Conservation (phyloP, 2,888 invertebrate species). For the Chrysopilus asiliformis region DNA sequence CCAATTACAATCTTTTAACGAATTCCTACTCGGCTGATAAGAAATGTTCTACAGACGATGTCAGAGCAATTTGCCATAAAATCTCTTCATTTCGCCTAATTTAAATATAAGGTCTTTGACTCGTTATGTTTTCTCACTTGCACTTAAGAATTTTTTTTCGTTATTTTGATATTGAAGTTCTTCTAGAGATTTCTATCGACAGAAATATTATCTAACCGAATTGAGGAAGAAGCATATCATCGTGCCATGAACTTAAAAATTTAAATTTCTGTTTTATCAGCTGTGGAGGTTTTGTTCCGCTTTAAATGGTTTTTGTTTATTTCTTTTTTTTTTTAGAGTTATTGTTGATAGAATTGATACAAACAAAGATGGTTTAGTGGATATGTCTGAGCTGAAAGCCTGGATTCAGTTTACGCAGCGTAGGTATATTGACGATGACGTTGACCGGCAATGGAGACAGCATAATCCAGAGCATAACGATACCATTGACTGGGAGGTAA, state of each 20-base stretch:
- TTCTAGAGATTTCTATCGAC: too few relatives aligned
- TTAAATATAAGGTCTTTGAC: too few relatives aligned
- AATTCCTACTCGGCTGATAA: too few relatives aligned
- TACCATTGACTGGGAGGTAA: slow-evolving; percentile 65
- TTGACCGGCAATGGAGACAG: slow-evolving; percentile 83
- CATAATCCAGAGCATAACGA: slow-evolving; percentile 70
- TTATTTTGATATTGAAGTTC: slow-evolving; percentile 5
- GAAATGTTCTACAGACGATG: too few relatives aligned
- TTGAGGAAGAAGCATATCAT: too few relatives aligned
- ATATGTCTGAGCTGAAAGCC: slow-evolving; percentile 78
- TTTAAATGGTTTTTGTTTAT: not conserved
- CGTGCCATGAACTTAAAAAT: too few relatives aligned
- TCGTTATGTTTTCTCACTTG: slow-evolving; percentile 3
- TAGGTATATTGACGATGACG: slow-evolving; percentile 83
- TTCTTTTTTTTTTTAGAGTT: slow-evolving; percentile 42
- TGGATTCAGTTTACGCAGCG: slow-evolving; percentile 95
- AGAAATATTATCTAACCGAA: too few relatives aligned
- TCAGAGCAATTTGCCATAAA: too few relatives aligned
- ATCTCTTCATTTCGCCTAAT: too few relatives aligned
- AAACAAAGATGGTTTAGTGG: slow-evolving; percentile 68
- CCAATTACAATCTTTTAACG: too few relatives aligned
- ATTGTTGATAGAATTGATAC: slow-evolving; percentile 90
- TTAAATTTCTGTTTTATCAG: slow-evolving; percentile 5
- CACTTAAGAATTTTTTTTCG: slow-evolving; percentile 2
- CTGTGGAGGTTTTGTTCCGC: too few relatives aligned